phyloP scores from a whole-genome alignment of 92 coral and sea anemone species.

The Porites divaricata region DNA sequence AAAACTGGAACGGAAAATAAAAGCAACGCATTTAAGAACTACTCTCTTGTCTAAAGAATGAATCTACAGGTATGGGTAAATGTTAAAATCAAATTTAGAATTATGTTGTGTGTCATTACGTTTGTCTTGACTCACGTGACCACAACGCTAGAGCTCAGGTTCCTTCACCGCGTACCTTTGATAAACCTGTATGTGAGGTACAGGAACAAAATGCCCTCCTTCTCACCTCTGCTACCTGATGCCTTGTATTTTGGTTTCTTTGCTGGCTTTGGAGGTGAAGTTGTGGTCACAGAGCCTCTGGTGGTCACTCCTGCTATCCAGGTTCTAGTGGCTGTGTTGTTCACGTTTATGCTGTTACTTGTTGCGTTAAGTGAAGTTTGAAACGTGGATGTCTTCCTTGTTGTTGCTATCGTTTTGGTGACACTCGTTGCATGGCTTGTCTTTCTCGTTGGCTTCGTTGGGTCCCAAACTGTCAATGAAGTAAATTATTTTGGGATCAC shows the following conservation, averaged over 20 bases:
- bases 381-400: conserved; percentile 17
- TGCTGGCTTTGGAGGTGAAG: conserved; percentile 5
- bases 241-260: conserved; percentile 36
- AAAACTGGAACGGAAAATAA: too few relatives aligned
- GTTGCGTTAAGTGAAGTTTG: background rate
- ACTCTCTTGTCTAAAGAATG: too few relatives aligned
- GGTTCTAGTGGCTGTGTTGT: background rate
- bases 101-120: background rate
- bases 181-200: conserved; percentile 65
- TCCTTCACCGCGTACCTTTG: conserved; percentile 64
- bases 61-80: too few relatives aligned
- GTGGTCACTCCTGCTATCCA: conserved; percentile 1
- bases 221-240: conserved; percentile 68
- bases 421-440: background rate
- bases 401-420: background rate
- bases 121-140: conserved; percentile 22
- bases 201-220: conserved; percentile 43
- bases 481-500: too few relatives aligned
- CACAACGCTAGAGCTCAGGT: conserved; percentile 42
- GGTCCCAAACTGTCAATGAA: too few relatives aligned
- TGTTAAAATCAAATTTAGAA: too few relatives aligned
- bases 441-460: too few relatives aligned
- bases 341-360: background rate
- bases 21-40: too few relatives aligned
- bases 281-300: background rate